Conservation (phyloP, 2,888 invertebrate species). For the Ichneumoninae sp. region DNA sequence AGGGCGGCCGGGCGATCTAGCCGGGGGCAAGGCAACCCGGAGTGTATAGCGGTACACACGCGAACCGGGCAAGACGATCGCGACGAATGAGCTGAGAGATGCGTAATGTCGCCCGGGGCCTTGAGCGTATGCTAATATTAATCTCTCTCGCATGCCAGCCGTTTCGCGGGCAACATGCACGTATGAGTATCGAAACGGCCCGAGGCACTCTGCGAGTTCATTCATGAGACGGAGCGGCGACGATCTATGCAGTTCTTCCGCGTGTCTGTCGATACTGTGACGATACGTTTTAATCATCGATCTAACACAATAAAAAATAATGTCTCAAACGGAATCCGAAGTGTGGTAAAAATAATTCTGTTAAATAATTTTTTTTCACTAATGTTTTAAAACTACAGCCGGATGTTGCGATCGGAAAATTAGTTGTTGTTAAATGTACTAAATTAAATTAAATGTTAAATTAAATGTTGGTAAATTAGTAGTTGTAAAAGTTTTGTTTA, state of each 20-base stretch:
- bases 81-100: constrained; percentile 73
- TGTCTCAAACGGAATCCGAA: no score
- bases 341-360: no score
- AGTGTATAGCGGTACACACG: constrained; percentile 77
- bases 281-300: constrained; percentile 9
- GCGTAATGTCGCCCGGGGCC: constrained; percentile 76
- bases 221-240: constrained; percentile 58
- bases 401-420: no score
- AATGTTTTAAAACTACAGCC: no score
- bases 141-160: constrained; percentile 43
- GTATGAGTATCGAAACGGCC: constrained; percentile 67
- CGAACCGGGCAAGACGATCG: constrained; percentile 29
- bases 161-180: constrained; percentile 75
- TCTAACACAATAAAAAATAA: not conserved
- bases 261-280: constrained; percentile 15
- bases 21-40: constrained; percentile 78
- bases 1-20: constrained; percentile 60
- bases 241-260: constrained; percentile 28
- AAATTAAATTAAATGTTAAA: no score
- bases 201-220: constrained; percentile 48
- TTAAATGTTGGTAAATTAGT: no score
- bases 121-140: constrained; percentile 76
- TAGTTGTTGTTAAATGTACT: no score
- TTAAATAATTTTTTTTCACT: no score
- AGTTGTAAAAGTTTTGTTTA: no score